Conservation (phyloP, 2,797 vertebrate species). For the Xiphorhynchus erythropygius region DNA sequence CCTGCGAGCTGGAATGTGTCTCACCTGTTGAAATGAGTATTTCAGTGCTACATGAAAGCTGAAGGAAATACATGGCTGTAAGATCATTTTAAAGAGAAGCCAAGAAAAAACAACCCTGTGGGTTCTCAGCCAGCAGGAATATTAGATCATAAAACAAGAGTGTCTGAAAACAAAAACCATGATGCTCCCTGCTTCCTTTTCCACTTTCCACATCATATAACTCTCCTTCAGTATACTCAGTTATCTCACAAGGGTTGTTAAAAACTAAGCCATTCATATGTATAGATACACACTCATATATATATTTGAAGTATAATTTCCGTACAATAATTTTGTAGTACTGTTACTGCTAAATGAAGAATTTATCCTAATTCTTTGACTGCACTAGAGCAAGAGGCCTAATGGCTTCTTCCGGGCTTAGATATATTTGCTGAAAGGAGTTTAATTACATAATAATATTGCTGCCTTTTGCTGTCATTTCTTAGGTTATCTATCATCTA, state of each 20-base stretch:
- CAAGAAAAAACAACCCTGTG: not conserved
- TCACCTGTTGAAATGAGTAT: not conserved
- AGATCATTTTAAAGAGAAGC: not conserved
- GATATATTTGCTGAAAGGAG: not conserved
- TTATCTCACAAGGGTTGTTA: not conserved
- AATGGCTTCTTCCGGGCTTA: not conserved
- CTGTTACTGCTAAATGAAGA: not conserved
- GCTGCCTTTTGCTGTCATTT: not conserved
- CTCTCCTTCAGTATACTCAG: not conserved
- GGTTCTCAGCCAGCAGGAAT: not conserved
- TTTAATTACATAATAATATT: not conserved
- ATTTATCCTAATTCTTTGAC: not conserved
- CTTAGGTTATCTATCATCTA: not conserved
- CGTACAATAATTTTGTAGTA: not conserved
- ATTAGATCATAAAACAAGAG: not conserved
- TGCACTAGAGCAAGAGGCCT: not conserved
- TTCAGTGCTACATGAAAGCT: not conserved
- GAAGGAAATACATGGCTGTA: not conserved
- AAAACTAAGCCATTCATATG: not conserved
- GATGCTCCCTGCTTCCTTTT: not conserved
- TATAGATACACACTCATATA: too few species aligned
- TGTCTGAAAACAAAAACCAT: not conserved
- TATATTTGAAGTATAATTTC: not conserved
- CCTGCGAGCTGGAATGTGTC: not conserved
- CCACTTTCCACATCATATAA: not conserved